Base-by-base conservation (phyloP, 1,140 invertebrate species). In the Ostrea denselamellosa region DNA sequence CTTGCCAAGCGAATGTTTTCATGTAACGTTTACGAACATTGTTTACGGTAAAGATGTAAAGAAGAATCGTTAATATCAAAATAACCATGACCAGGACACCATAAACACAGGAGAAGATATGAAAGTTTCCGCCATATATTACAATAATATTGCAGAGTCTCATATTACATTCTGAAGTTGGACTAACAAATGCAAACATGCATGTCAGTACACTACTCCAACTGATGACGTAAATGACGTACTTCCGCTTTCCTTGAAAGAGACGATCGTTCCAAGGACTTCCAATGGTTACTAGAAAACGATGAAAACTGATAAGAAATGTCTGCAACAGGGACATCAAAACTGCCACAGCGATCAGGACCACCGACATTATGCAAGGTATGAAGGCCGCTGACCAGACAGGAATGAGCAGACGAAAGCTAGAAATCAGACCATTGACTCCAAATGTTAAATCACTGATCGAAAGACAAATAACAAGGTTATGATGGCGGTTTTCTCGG, bases 231-330 rank as follows among this genome's bases (percentile, higher is more conserved):
- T 77, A 77, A 28, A 77, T 77, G 58, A 14, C 58, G 58, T 62
- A 62, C 58, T 62, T 62, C 58, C 58, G 58, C n/a, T 62, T 62
- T 62, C 68, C 68, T 77, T 77, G 68, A 28, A 77, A 25, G 8
- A 77, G 68, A 34, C 68, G 68, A 25, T 77, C 9, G 68, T 77
- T 77, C 68, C 68, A 77, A 14, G 68, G 68, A 9, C 68, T 77
- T 2, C 68, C 68, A 14, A 77, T 34, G 10, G 68, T 8, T 14
- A 77, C 68, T 25, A 77, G 28, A 14, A 77, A 77, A 14, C 68
- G 22, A 77, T 77, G 68, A 34, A 77, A 77, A 77, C 68, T 77
- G 68, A 77, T 77, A 12, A 77, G 68, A 44, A 44, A 44, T 44
- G 34, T 5, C 34, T 44, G 34, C 1, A 44, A 44, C 34, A 44